Base-by-base conservation (phyloP, 2,888 invertebrate genomes). In the Drosophila mulleri region DNA sequence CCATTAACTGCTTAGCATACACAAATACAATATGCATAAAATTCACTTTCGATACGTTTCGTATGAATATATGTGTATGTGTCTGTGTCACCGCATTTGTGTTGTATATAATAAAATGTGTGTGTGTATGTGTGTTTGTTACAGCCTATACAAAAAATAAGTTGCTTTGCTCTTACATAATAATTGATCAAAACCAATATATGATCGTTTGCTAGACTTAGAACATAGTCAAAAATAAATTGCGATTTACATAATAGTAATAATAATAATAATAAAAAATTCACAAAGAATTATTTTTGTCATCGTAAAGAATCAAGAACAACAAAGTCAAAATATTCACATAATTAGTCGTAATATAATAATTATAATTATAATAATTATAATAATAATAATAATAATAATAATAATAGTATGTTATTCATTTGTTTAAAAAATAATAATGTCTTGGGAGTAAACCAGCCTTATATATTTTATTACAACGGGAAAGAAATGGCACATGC, bases 371-470 rank as follows among this genome's bases (percentile, higher is more conserved):
- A 50, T 75, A 56, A 54, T 62, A 45, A 53, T 61, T n/a, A n/a
- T n/a, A n/a, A n/a, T n/a, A 63, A 72, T 61, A 29, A 66, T 74
- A 61, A 53, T 53, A 59, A 73, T 47, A 64, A 56, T 56, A 56
- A 42, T 56, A 39, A 54, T 41, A 29, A 63, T 47, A 48, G 39
- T 63, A 37, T 70, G 50, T 68, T 66, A 41, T 41, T 67, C 23
- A 8, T 37, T 53, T 53, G 20, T 62, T 67, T 74, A 75, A 71
- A 85, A 82, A 87, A 89, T 89, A 83, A 92, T 92, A 92, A 93
- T 92, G 92, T 92, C 92, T 92, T 92, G 92, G 92, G 92, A 86
- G 85, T 86, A 92, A 91, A 92, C 92, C 92, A 93, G 93, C 93
- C 92, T 93, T 92, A 91, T 92, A 66, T 88, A 85, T 89, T 80